Conservation (phyloP, 2,797 vertebrate genomes). For the Loriculus beryllinus region DNA sequence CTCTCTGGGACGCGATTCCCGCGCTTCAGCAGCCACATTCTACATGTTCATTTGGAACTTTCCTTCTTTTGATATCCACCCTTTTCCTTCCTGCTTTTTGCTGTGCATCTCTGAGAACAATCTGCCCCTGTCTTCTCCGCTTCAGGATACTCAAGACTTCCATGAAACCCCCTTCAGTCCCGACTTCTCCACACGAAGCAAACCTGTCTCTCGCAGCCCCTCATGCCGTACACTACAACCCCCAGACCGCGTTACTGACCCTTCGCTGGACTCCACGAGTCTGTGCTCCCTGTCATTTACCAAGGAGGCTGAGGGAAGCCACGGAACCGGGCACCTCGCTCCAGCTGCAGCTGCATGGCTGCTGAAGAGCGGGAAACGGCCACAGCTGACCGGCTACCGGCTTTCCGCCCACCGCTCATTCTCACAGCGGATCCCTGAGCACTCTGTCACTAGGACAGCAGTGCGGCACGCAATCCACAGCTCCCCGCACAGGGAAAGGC, state of each 20-base stretch:
- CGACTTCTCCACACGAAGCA: not conserved
- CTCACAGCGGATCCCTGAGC: not conserved
- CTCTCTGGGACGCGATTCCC: not conserved
- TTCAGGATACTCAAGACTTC: not conserved
- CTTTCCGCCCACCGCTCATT: not conserved
- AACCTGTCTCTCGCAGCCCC: not conserved
- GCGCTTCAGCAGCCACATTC: not conserved
- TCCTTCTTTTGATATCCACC: not conserved
- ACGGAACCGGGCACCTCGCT: not conserved
- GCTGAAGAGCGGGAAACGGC: not conserved
- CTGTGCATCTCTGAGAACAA: not conserved
- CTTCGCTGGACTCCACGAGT: not conserved
- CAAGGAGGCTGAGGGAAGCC: rapidly evolving
- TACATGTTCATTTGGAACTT: not conserved
- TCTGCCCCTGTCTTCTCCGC: not conserved
- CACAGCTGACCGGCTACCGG: not conserved
- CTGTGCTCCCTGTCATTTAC: rapidly evolving
- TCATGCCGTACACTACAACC: rapidly evolving
- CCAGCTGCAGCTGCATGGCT: not conserved
- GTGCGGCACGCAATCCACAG: not conserved
- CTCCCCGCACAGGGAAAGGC: not conserved
- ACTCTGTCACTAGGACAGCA: not conserved
- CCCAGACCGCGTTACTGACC: no score
- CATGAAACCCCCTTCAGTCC: no score
- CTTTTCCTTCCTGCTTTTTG: not conserved